Base-by-base conservation (phyloP, 2,797 vertebrate genomes). In the Microctenopoma stevenorrisi region DNA sequence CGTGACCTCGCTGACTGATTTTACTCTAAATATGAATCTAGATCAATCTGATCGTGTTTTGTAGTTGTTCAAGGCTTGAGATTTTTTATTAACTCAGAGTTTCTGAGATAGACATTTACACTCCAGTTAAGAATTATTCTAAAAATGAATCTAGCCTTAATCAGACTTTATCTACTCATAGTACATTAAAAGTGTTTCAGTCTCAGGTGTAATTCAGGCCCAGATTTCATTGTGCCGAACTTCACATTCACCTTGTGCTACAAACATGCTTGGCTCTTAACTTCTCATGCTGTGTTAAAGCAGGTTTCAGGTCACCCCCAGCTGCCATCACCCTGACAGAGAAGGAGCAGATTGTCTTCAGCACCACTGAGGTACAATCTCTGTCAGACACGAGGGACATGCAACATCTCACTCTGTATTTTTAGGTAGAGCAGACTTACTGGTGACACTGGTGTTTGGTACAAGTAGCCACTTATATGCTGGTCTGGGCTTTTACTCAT, bases 281-380 rank as follows among this genome's bases (percentile, higher is more conserved):
- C 18, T 46, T n/a, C 38, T 65, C 37, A 49, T 35, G 35, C 30
- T 69, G 68, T 82, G 52, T 71, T 42, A 22, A 66, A 56, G 30
- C 71, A 93, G 92, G 67, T 68, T 89, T 90, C 82, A 80, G 64
- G 68, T 89, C 79, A 47, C 26, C 85, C 25, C 84, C 87, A 0
- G 90, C 89, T 54, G 67, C 74, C 78, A 95, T 96, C 87, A 95
- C 94, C 1, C 73, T 96, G 72, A 90, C 6, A 55, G 95, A 96
- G 59, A 86, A 64, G 26, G 92, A 93, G 74, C 90, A 77, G 52
- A 86, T 93, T 26, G 77, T 71, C 11, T 68, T 94, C 73, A 71
- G 86, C 6, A 1, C 43, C 10, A 86, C 91, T 18, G 95, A 95
- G 88, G 95, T 95, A 86, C 83, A 59, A 50, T 60, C 48, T 47